Percentiles rank a stretch among this genome's conserved stretches.
phyloP scores from a whole-genome alignment of 2,113 vertebrate genomes.

The Eidolon helvum region DNA sequence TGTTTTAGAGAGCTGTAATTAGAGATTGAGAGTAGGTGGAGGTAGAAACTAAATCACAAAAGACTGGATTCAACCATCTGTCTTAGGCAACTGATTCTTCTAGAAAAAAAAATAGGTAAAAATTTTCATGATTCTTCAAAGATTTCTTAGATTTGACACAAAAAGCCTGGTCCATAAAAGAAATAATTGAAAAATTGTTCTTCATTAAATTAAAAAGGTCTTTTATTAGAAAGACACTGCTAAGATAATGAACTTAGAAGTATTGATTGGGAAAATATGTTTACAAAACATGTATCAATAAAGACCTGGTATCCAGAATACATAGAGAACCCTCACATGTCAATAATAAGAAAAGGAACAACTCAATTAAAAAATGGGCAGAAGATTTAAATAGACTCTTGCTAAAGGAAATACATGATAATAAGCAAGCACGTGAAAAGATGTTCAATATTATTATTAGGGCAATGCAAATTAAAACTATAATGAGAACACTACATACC shows the following conservation, averaged over 20 bases:
- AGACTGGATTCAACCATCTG: not conserved
- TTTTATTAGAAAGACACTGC: conserved; percentile 12
- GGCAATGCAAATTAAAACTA: not conserved
- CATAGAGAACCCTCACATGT: not conserved
- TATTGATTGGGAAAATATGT: not conserved
- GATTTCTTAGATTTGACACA: not conserved
- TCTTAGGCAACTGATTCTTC: not conserved
- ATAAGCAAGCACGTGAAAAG: not conserved
- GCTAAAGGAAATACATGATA: not conserved
- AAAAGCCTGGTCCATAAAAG: not conserved
- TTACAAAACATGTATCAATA: not conserved
- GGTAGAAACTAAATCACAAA: not conserved
- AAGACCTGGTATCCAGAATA: not conserved
- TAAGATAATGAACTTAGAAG: conserved; percentile 39
- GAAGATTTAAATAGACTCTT: not conserved
- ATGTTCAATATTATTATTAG: not conserved
- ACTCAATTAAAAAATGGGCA: not conserved
- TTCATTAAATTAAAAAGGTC: conserved; percentile 2
- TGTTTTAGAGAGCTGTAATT: not conserved
- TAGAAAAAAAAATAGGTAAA: not conserved
- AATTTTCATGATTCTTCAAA: not conserved
- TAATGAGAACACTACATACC: not conserved
- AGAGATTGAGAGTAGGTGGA: not conserved
- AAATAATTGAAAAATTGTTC: not conserved
- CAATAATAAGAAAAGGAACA: not conserved